Percentiles rank a stretch among this genome's conserved stretches.
Evolutionary conservation across 2,888 invertebrate genomes (phyloP).

Genomic region (Polydrusus tereticollis): DNA sequence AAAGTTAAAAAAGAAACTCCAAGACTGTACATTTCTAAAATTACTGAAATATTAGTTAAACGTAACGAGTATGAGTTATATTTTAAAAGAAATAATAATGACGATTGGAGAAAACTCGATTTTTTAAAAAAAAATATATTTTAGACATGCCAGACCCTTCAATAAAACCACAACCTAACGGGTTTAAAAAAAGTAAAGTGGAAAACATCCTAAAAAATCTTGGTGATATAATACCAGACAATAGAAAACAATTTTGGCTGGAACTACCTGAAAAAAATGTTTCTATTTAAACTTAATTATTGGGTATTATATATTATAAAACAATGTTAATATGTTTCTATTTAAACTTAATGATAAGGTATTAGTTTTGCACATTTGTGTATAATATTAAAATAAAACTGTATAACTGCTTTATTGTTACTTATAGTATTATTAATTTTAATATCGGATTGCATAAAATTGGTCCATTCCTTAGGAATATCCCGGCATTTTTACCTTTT

Average conservation of each 20-base stretch:
- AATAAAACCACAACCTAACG: neutral
- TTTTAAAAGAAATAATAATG: conserved; percentile 2
- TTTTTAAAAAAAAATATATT: conserved; percentile 1
- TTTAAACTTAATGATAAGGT: too few species aligned
- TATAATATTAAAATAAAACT: too few species aligned
- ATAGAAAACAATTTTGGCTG: conserved; percentile 5
- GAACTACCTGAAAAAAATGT: conserved; percentile 9
- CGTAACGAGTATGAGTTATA: conserved; percentile 6
- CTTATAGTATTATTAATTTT: too few species aligned
- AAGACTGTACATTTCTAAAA: neutral
- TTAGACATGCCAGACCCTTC: neutral
- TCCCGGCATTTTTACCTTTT: too few species aligned
- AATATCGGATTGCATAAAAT: too few species aligned
- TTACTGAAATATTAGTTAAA: conserved; percentile 7
- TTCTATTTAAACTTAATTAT: too few species aligned
- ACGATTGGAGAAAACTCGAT: neutral
- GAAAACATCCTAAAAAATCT: conserved; percentile 1
- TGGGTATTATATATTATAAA: too few species aligned
- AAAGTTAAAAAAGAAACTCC: conserved; percentile 12
- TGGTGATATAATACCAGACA: conserved; percentile 1
- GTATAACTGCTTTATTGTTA: too few species aligned
- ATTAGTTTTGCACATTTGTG: too few species aligned
- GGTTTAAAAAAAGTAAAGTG: neutral
- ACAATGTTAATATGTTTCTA: too few species aligned
- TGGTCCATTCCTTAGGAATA: too few species aligned